Evolutionary conservation across 2,113 vertebrate species (phyloP).

Genomic region (Gasterosteus aculeatus): DNA sequence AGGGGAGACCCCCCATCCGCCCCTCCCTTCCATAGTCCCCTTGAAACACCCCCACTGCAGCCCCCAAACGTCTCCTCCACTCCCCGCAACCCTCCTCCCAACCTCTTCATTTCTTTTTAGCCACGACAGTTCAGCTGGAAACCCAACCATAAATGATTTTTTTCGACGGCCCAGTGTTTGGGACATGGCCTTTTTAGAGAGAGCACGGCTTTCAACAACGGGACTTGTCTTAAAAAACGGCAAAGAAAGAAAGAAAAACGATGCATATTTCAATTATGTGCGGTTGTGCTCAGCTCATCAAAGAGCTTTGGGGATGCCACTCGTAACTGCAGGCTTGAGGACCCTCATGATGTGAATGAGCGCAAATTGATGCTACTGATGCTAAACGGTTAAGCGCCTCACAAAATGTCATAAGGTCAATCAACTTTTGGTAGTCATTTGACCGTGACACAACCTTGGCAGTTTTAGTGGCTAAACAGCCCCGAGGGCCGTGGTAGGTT

Average conservation of each 20-base stretch:
- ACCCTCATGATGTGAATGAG: constrained; percentile 64
- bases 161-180: constrained; percentile 64
- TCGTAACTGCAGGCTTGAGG: constrained; percentile 50
- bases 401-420: constrained; percentile 70
- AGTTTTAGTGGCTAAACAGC: constrained; percentile 49
- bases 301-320: constrained; percentile 60
- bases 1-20: constrained; percentile 50
- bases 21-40: constrained; percentile 30
- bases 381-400: constrained; percentile 69
- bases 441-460: constrained; percentile 66
- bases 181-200: constrained; percentile 62
- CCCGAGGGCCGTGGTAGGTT: constrained; percentile 11
- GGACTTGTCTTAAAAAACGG: constrained; percentile 54
- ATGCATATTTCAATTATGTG: constrained; percentile 75
- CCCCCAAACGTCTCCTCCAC: constrained; percentile 48
- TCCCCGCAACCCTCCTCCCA: constrained; percentile 61
- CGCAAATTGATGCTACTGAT: constrained; percentile 71
- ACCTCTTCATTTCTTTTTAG: constrained; percentile 78
- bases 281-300: constrained; percentile 74
- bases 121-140: constrained; percentile 82
- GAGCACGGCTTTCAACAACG: constrained; percentile 51
- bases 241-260: constrained; percentile 48
- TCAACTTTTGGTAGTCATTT: constrained; percentile 72
- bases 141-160: constrained; percentile 80
- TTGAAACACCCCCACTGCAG: constrained; percentile 46